A percentile compares a stretch with the other conserved stretches of the same genome.
Conservation (phyloP, 2,797 vertebrate species). For the Heteromormyrus szaboi region DNA sequence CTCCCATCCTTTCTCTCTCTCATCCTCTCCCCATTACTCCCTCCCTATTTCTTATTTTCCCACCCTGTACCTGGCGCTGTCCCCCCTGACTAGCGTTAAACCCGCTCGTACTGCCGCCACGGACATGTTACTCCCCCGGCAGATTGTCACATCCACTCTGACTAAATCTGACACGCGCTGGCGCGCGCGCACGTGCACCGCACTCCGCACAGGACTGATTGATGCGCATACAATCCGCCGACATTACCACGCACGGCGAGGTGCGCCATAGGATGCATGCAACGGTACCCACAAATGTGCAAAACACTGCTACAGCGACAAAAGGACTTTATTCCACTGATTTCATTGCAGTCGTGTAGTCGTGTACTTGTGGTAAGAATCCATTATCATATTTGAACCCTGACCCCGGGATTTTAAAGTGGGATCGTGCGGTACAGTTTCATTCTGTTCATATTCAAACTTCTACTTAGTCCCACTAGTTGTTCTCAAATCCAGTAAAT, state of each 20-base stretch:
- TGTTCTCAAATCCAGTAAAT: background rate
- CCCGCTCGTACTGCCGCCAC: background rate
- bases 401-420: background rate
- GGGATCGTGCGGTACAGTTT: background rate
- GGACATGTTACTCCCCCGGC: background rate
- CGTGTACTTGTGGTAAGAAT: background rate
- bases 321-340: background rate
- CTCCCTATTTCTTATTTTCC: slow-evolving; percentile 28
- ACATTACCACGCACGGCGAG: background rate
- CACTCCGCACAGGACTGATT: slow-evolving; percentile 54
- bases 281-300: background rate
- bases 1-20: slow-evolving; percentile 7
- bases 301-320: background rate
- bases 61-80: slow-evolving; percentile 51
- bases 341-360: background rate
- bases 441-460: background rate
- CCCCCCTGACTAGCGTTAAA: slow-evolving; percentile 29
- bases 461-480: background rate
- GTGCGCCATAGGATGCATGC: background rate
- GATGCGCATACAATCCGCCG: slow-evolving; percentile 19
- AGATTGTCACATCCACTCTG: background rate
- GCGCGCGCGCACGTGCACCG: slow-evolving; percentile 57
- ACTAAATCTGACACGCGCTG: background rate
- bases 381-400: background rate
- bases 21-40: slow-evolving; percentile 27